phyloP scores from a whole-genome alignment of 2,113 vertebrate genomes.

The Sialia sialis region DNA sequence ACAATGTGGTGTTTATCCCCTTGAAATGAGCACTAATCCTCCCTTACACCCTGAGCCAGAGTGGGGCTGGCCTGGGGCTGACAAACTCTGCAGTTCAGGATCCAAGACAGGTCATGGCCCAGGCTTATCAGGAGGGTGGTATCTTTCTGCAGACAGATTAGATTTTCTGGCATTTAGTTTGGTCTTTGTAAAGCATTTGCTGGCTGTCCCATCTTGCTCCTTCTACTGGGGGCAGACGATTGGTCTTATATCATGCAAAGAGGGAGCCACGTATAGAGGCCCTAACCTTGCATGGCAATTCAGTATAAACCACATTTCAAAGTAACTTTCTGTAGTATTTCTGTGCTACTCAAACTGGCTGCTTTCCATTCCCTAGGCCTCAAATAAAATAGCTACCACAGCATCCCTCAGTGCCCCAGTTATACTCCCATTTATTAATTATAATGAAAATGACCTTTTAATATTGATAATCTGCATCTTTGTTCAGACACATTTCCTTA shows the following conservation, averaged over 20 bases:
- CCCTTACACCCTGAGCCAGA: neutral
- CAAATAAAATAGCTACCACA: neutral
- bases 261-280: neutral
- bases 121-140: neutral
- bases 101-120: neutral
- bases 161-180: neutral
- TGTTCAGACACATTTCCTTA: neutral
- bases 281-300: neutral
- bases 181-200: neutral
- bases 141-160: neutral
- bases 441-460: constrained; percentile 4
- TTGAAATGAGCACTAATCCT: neutral
- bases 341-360: neutral
- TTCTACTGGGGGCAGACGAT: neutral
- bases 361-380: neutral
- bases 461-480: neutral
- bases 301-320: neutral
- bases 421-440: neutral
- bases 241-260: neutral
- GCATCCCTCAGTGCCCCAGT: neutral
- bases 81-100: neutral
- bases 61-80: neutral
- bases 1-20: neutral
- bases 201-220: neutral
- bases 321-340: neutral